phyloP scores from a whole-genome alignment of 1,140 invertebrate species.

The Thaumatotibia leucotreta region DNA sequence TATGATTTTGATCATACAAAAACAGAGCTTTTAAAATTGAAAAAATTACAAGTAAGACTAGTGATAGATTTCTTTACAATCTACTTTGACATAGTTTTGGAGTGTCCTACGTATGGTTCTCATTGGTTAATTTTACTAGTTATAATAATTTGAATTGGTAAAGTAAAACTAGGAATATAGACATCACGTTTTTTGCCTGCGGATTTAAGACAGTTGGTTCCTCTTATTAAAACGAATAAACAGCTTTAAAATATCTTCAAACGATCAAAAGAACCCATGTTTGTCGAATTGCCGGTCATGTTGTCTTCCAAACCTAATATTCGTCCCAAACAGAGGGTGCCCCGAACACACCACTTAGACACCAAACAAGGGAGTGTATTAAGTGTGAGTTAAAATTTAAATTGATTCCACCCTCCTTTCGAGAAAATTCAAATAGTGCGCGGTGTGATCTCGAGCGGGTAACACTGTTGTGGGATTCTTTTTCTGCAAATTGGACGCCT shows the following conservation, averaged over 20 bases:
- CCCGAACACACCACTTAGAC: constrained; percentile 74
- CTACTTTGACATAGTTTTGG: too few species aligned
- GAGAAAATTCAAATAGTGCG: constrained; percentile 74
- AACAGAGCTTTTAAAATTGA: too few species aligned
- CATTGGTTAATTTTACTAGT: too few species aligned
- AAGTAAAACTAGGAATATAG: too few species aligned
- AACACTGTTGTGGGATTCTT: constrained; percentile 68
- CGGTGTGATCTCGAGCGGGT: constrained; percentile 66
- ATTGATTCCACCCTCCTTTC: constrained; percentile 71
- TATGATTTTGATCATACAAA: too few species aligned
- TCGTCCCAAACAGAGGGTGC: constrained; percentile 67
- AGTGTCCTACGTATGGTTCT: too few species aligned
- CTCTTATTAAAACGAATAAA: too few species aligned
- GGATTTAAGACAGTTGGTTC: too few species aligned
- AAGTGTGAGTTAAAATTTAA: constrained; percentile 76
- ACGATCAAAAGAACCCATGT: constrained; percentile 6
- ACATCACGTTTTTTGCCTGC: too few species aligned
- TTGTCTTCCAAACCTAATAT: constrained; percentile 73
- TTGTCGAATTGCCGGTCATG: constrained; percentile 42
- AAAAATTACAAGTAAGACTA: too few species aligned
- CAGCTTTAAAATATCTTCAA: background rate
- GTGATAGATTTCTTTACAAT: too few species aligned
- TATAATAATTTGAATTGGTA: too few species aligned
- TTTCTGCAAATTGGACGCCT: constrained; percentile 72
- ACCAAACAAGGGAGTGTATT: constrained; percentile 74